Base-by-base conservation (phyloP, 1,140 invertebrate species). In the Propsilocerus akamusi region DNA sequence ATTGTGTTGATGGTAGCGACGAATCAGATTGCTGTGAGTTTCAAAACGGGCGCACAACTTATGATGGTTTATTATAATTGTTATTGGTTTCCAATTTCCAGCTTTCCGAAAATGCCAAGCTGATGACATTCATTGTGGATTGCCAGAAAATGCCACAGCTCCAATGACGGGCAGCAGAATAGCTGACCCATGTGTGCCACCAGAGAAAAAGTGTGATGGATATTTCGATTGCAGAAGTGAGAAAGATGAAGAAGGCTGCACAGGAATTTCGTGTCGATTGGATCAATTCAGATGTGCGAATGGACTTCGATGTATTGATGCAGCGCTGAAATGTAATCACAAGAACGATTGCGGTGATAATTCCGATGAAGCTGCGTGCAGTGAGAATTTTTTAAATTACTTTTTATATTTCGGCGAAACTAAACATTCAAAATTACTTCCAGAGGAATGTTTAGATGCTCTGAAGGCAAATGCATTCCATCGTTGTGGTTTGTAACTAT, bases 1-100 rank as follows among this genome's bases (percentile, higher is more conserved):
- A 97, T 70, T 97, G 93, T 68, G 80, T 87, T 30, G 92, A 96
- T 63, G 90, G 89, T 50, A 87, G 86, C 10, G 93, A 96, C 65
- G 89, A 95, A 69, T 80, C 81, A 14, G 83, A 88, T 62, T 95
- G 92, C 72, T 83, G 90, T 95, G 71, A 92, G 87, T 89, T 66
- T 57, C 14, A 30, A 20, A 47, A 47, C 4, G 22, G 23, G n/a
- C 37, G 37, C 37, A 51, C 52, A 53, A 54, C 47, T 54, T 25
- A 32, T 24, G 20, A 37, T 53, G 8, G 23, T n/a, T 5, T 3
- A 14, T 50, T 26, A 26, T 14, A 46, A 22, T 47, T 14, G 26
- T 50, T 37, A 17, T 49, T 50, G n/a, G 23, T 41, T 49, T 51
- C 23, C 22, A 26, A n/a, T 20, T 57, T 58, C 46, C 66, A 92